A percentile compares a stretch with the other conserved stretches of the same genome.
phyloP scores from a whole-genome alignment of 2,888 invertebrate species.

The Brassicogethes aeneus region DNA sequence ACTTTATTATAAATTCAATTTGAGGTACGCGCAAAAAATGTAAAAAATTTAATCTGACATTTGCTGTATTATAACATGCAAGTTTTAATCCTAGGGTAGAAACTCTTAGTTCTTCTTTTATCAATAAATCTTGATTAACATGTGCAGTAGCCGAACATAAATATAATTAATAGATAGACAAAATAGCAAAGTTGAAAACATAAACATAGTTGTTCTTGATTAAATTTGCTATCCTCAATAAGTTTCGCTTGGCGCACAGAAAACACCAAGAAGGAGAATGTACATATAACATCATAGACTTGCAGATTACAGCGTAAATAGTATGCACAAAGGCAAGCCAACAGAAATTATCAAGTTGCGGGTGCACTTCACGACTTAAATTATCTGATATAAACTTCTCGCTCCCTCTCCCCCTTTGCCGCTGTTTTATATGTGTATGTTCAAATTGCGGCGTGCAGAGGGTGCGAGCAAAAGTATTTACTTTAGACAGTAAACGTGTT shows the following conservation, averaged over 20 bases:
- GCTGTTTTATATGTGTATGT: background rate
- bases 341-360: constrained; percentile 14
- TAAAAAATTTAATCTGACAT: too few relatives aligned
- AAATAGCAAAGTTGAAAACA: too few relatives aligned
- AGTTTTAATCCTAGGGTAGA: too few relatives aligned
- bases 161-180: too few relatives aligned
- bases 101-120: too few relatives aligned
- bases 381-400: constrained; percentile 10
- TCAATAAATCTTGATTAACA: too few relatives aligned
- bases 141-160: too few relatives aligned
- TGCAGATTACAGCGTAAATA: constrained; percentile 6
- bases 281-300: constrained; percentile 7
- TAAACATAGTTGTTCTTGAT: too few relatives aligned
- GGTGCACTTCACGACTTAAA: constrained; percentile 12
- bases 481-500: constrained; percentile 10
- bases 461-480: constrained; percentile 4
- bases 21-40: too few relatives aligned
- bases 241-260: background rate
- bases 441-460: background rate
- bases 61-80: too few relatives aligned
- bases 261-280: background rate
- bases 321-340: constrained; percentile 13
- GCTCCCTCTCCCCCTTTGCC: background rate
- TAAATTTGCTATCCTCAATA: background rate
- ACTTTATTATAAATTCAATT: too few relatives aligned